Conservation (phyloP, 2,113 vertebrate genomes). For the Laterallus jamaicensis region DNA sequence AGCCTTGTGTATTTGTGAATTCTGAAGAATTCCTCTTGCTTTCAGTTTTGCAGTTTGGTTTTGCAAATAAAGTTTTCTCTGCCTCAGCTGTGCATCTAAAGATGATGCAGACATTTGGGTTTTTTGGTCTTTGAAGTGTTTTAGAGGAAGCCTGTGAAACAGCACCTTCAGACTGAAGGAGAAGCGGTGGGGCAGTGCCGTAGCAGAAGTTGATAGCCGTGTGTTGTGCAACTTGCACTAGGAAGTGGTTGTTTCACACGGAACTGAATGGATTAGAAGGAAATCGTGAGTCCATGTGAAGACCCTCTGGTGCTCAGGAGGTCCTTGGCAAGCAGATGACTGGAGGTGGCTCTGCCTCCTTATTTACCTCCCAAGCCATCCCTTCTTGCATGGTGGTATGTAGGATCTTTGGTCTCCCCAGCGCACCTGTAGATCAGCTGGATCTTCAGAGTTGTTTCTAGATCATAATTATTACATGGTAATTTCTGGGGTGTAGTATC, state of each 20-base stretch:
- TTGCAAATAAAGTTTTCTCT: accelerated
- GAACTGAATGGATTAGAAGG: not conserved
- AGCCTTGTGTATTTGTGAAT: not conserved
- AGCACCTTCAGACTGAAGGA: too few relatives aligned
- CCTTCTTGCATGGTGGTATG: not conserved
- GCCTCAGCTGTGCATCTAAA: accelerated
- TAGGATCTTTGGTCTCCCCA: not conserved
- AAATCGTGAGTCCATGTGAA: accelerated
- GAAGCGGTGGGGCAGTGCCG: accelerated
- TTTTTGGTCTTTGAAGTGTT: not conserved
- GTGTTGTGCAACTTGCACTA: accelerated
- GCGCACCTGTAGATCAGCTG: not conserved
- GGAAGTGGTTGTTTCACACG: not conserved
- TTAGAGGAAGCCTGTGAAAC: accelerated
- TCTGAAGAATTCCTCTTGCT: not conserved
- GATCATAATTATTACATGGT: accelerated
- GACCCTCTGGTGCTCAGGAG: not conserved
- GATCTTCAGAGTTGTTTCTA: not conserved
- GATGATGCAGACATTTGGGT: not conserved
- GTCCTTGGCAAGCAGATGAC: not conserved
- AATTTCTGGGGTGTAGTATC: too few relatives aligned
- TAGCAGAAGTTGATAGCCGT: accelerated
- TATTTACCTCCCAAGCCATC: not conserved
- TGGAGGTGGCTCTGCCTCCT: not conserved
- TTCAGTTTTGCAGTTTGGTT: not conserved